Evolutionary conservation across 1,140 invertebrate species (phyloP), one percentile per base, ranked within the genome.

Genomic region (Zophobas morio): DNA sequence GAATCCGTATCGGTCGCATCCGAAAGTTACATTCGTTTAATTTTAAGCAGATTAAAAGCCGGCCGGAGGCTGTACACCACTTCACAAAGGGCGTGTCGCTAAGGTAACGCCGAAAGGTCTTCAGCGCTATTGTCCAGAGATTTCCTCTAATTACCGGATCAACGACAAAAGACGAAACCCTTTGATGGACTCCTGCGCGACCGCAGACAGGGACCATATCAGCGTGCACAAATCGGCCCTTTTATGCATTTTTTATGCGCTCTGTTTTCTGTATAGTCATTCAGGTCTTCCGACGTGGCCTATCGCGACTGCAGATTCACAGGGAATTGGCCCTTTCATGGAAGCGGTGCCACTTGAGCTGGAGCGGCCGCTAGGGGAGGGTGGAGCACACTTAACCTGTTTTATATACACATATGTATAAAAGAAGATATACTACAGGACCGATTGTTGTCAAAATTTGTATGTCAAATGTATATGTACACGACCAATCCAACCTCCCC

Each of bases 71-170:
- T 2, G 49, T 46, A 46, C 42, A 46, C n/a, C 46, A 51, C 39
- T 35, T 51, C 66, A 74, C 63, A 42, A 63, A 66, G 56, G 70
- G 51, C 42, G 70, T 57, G 76, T 74, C 76, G 53, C 76, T 71
- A 74, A 70, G 71, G 70, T 73, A 77, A 73, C 76, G 56, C 60
- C 60, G 60, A 66, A 66, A 66, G 60, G 66, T 57, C 53, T 77
- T 51, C 53, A 60, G 70, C 63, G 76, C 76, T 60, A 77, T 77
- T 77, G 76, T 77, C 47, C 66, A 70, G 71, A 70, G 76, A 77
- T 77, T 77, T 77, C 76, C 76, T 77, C 76, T 77, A 77, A 77
- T 77, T 77, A 77, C 70, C 76, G 66, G 70, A 51, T 66, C 63
- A 66, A 66, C 49, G 51, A 77, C 76, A 77, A 77, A 77, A 40